phyloP scores from a whole-genome alignment of 2,888 invertebrate species.

The Hirtodrosophila trivittata region DNA sequence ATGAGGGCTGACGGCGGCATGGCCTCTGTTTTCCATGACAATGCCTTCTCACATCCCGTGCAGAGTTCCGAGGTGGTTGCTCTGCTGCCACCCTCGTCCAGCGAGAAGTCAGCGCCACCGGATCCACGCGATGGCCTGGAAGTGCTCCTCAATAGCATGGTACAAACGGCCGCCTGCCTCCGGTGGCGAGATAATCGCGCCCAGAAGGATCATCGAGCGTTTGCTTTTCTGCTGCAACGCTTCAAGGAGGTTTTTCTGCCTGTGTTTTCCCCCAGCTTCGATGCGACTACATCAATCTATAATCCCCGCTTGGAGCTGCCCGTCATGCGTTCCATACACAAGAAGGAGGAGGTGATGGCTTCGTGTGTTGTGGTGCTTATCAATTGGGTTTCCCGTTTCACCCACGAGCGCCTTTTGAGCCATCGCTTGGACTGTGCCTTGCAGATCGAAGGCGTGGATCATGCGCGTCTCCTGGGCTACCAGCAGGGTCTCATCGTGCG shows the following conservation, averaged over 20 bases:
- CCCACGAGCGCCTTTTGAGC: slow-evolving; percentile 87
- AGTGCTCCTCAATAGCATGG: slow-evolving; percentile 94
- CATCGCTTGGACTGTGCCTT: slow-evolving; percentile 80
- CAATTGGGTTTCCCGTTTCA: slow-evolving; percentile 94
- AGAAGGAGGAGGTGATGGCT: slow-evolving; percentile 87
- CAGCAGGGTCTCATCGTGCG: slow-evolving; percentile 88
- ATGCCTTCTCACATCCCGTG: slow-evolving; percentile 89
- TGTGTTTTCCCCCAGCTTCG: slow-evolving; percentile 94
- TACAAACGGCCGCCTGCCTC: slow-evolving; percentile 93
- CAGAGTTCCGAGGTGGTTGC: slow-evolving; percentile 91
- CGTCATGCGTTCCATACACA: slow-evolving; percentile 86
- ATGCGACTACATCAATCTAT: slow-evolving; percentile 91
- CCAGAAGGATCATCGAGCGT: slow-evolving; percentile 91
- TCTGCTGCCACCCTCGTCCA: slow-evolving; percentile 91
- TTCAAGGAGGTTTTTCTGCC: slow-evolving; percentile 96
- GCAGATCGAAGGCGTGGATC: slow-evolving; percentile 82
- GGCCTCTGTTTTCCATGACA: slow-evolving; percentile 89
- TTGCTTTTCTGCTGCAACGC: slow-evolving; percentile 95
- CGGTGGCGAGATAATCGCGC: slow-evolving; percentile 94
- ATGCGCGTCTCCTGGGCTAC: slow-evolving; percentile 79
- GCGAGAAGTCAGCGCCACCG: slow-evolving; percentile 93
- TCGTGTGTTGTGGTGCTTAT: slow-evolving; percentile 92
- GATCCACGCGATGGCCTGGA: slow-evolving; percentile 94
- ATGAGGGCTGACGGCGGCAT: slow-evolving; percentile 85
- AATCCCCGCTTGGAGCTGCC: slow-evolving; percentile 93